Base-by-base conservation (phyloP, 2,113 vertebrate species). In the Microcebus ravelobensis region DNA sequence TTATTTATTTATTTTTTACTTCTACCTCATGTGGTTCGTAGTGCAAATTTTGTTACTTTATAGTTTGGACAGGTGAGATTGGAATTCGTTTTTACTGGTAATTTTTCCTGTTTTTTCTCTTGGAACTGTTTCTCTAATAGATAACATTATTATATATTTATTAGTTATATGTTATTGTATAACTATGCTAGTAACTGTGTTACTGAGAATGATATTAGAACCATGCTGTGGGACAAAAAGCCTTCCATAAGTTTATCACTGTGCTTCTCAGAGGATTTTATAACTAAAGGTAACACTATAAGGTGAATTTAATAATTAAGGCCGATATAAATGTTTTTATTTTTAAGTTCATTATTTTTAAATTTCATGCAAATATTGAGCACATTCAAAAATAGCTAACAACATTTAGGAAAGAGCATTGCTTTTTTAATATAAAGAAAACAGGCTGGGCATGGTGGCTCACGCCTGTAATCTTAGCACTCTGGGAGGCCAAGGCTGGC, bases 301-400 rank as follows among this genome's bases (percentile, higher is more conserved):
- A 95, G n/a, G 25, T 80, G 42, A 80, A 83, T n/a, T 68, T 93
- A 73, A 50, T 73, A 79, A 48, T 50, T 77, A 59, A 45, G 27
- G 20, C 61, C 80, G 42, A 79, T 36, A 25, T 59, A 55, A 20
- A 57, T 9, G 4, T 57, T 73, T 73, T 94, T 89, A 50, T 52
- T 73, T 91, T 85, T 94, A 74, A 74, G 48, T 73, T 91, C 12
- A 52, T 1, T 86, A n/a, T 92, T 92, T 94, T 85, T 92, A 81
- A 86, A 92, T 86, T 89, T 86, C 65, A 94, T 45, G 67, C n/a
- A 92, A 81, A 34, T 74, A 90, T 5, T 97, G n/a, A 74, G 20
- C 57, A 81, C 92, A 59, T 55, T n/a, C 42, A 92, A 55, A 34
- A 3, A 31, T 63, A 94, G 36, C 52, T 59, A 50, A 82, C 82